Evolutionary conservation across 2,113 vertebrate genomes (phyloP), one percentile per base, ranked within the genome.

Genomic region (Brevimyrus niger): DNA sequence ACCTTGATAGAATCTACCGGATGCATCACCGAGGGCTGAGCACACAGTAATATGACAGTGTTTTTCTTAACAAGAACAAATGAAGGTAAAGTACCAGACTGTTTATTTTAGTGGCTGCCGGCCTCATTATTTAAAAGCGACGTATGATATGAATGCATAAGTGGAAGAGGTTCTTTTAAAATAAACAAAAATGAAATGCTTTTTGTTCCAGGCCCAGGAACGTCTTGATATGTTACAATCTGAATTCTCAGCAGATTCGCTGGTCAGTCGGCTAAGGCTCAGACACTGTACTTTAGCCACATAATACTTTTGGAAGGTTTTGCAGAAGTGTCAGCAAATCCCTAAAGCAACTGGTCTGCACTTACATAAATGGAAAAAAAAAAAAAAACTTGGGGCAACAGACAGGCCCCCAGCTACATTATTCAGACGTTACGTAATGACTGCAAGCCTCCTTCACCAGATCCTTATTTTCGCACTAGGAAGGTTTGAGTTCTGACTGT

Each of bases 11-110:
- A 86, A 48, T 47, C 44, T 27, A 50, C 83, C 46, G 44, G 83
- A 44, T 47, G 10, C 21, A 50, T 48, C 47, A 46, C 23, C 44
- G n/a, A 48, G n/a, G 47, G 46, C 82, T n/a, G 42, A 13, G 83
- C 44, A 3, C 13, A 42, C 31, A 38, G 73, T 42, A 19, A 47
- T 50, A 48, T 48, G 83, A 47, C 83, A 86, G 83, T 31, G 44
- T 50, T 50, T 27, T 46, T 86, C 19, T 86, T 50, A 86, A 86
- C 83, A 86, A 86, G 21, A 86, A 50, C 83, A 86, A 86, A 47
- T 86, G 83, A 86, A 86, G n/a, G 83, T 86, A 50, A 80, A 6
- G 44, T 50, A 13, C 9, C 83, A 86, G 44, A 27, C 19, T 50
- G 83, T 86, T 86, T 50, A 86, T 23, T 48, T 84, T 86, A 86